A percentile compares a stretch with the other conserved stretches of the same genome.
Conservation (phyloP, 2,113 vertebrate genomes). For the Mirounga angustirostris region DNA sequence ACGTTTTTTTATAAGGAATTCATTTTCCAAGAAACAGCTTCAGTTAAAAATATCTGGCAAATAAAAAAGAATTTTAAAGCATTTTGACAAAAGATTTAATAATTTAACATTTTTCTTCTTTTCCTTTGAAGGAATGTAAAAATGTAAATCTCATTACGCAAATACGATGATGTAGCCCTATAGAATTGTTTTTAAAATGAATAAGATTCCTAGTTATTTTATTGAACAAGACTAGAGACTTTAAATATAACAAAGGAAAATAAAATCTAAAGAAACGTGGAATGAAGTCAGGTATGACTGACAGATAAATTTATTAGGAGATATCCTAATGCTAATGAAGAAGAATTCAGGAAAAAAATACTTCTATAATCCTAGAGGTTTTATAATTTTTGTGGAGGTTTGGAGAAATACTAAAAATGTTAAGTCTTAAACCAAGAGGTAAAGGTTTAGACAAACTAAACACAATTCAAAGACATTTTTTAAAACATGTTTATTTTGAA, state of each 20-base stretch:
- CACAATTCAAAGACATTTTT: background rate
- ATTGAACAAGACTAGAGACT: conserved; percentile 39
- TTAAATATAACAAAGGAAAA: conserved; percentile 57
- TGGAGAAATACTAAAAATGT: background rate
- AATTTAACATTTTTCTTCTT: conserved; percentile 68
- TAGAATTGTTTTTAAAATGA: conserved; percentile 44
- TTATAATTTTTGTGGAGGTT: background rate
- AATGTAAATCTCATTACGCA: conserved; percentile 59
- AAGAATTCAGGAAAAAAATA: background rate
- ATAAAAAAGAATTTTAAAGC: conserved; percentile 66
- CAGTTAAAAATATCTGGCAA: conserved; percentile 71
- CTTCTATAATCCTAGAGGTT: background rate
- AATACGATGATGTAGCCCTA: conserved; percentile 25
- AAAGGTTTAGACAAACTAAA: background rate
- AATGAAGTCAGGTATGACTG: background rate
- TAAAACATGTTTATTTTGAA: background rate
- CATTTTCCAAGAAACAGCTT: conserved; percentile 67
- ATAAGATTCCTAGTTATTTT: background rate
- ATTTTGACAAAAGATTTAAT: conserved; percentile 73
- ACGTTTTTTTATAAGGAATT: conserved; percentile 59
- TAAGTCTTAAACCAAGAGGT: background rate
- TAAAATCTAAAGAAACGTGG: background rate
- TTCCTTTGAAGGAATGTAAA: conserved; percentile 56
- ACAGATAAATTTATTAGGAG: conserved; percentile 2
- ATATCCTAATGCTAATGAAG: background rate